These are phyloP conservation scores for Neosilurus hyrtlii DNA, from an alignment of 2,797 vertebrate genomes.

Conservation along the genomic window DNA sequence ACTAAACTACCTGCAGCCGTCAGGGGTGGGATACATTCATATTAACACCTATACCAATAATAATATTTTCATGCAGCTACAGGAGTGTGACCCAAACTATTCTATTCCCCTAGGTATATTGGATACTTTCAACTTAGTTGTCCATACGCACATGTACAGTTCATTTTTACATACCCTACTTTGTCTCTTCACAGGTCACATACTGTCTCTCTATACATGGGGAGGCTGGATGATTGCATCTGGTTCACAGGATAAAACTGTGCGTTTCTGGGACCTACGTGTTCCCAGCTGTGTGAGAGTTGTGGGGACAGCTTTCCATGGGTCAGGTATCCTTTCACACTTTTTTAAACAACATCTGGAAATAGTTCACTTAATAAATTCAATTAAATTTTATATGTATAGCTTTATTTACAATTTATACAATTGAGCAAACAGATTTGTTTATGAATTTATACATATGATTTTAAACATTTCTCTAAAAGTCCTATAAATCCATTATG, in stretches of 20 bases:
- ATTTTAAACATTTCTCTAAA: no score
- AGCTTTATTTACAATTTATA: no score
- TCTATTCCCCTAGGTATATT: background rate
- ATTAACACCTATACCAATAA: background rate
- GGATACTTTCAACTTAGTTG: background rate
- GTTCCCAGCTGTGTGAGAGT: constrained; percentile 96
- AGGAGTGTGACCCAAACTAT: background rate
- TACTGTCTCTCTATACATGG: constrained; percentile 96
- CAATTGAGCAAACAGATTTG: no score
- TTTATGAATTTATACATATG: no score
- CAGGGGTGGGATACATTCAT: background rate
- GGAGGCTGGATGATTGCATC: constrained; percentile 99
- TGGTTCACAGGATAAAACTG: constrained; percentile 96
- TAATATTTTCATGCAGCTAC: background rate
- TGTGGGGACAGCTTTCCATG: constrained; percentile 84
- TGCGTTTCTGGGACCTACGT: constrained; percentile 96
- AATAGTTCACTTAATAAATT: background rate
- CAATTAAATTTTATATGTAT: no score
- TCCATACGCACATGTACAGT: background rate
- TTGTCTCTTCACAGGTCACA: constrained; percentile 79
- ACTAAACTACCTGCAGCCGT: no score
- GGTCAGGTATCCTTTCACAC: constrained; percentile 69
- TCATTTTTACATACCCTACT: background rate
- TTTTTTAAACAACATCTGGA: background rate
- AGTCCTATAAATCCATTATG: no score